phyloP scores from a whole-genome alignment of 2,113 vertebrate species.

The Mionectes macconnelli region DNA sequence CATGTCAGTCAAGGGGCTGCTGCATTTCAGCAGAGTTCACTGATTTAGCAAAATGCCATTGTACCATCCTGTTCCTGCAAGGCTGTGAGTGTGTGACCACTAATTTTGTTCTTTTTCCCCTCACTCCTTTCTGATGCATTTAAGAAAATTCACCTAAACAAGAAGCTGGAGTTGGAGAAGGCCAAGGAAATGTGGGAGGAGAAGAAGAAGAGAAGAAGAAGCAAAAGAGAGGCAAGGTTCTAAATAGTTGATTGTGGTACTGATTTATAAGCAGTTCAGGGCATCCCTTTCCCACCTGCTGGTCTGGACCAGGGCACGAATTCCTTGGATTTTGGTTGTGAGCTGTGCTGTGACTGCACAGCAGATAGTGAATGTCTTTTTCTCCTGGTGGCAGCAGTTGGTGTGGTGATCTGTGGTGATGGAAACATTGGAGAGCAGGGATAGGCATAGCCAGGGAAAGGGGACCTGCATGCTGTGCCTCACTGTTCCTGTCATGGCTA shows the following conservation, averaged over 20 bases:
- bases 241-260: conserved; percentile 34
- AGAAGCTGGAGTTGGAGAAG: conserved; percentile 84
- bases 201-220: conserved; percentile 99
- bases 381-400: neutral
- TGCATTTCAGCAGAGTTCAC: neutral
- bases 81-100: neutral
- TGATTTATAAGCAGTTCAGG: neutral
- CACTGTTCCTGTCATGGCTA: neutral
- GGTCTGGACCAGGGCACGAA: rapidly evolving
- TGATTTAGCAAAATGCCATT: neutral
- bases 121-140: neutral
- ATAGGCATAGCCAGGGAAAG: neutral
- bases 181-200: conserved; percentile 74
- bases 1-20: neutral
- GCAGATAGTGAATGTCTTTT: neutral
- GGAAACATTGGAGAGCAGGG: neutral
- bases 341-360: neutral
- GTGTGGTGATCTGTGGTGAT: neutral
- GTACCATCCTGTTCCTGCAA: neutral
- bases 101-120: neutral
- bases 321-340: neutral
- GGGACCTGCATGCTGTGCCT: neutral
- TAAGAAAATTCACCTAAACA: conserved; percentile 86
- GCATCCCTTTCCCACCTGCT: neutral
- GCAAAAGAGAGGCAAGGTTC: conserved; percentile 90